Conservation (phyloP, 2,113 vertebrate genomes). For the Sminthopsis crassicaudata region DNA sequence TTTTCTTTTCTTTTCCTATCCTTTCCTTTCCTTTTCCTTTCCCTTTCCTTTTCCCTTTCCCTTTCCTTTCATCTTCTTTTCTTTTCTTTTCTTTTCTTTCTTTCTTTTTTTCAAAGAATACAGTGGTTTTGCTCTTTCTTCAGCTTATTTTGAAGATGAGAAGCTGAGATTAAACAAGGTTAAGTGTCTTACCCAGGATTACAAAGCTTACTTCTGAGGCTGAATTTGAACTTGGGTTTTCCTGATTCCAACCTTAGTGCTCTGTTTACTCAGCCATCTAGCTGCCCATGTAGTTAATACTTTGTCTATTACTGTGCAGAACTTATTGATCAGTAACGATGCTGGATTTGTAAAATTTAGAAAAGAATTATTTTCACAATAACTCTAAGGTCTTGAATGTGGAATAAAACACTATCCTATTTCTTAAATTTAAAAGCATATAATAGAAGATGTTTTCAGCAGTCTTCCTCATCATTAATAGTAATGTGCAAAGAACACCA, state of each 20-base stretch:
- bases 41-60: too few species aligned
- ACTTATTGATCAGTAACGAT: constrained; percentile 49
- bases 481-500: constrained; percentile 11
- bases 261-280: neutral
- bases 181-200: neutral
- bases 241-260: neutral
- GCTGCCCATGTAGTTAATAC: neutral
- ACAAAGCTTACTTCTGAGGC: neutral
- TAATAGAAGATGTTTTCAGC: constrained; percentile 7
- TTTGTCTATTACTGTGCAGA: neutral
- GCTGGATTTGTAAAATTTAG: constrained; percentile 36
- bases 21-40: too few species aligned
- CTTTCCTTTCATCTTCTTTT: too few species aligned
- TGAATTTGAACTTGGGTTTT: neutral
- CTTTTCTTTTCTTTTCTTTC: too few species aligned
- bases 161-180: neutral
- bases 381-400: constrained; percentile 32
- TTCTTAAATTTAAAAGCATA: neutral
- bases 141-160: neutral
- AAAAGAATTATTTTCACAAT: constrained; percentile 58
- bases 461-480: constrained; percentile 21
- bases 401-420: neutral
- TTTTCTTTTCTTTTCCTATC: too few species aligned
- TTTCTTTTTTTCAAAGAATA: neutral
- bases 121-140: neutral